These are phyloP conservation scores for Hemicentrotus pulcherrimus DNA, from an alignment of 35 echinoderm and acorn worm genomes.

Conservation along the genomic window DNA sequence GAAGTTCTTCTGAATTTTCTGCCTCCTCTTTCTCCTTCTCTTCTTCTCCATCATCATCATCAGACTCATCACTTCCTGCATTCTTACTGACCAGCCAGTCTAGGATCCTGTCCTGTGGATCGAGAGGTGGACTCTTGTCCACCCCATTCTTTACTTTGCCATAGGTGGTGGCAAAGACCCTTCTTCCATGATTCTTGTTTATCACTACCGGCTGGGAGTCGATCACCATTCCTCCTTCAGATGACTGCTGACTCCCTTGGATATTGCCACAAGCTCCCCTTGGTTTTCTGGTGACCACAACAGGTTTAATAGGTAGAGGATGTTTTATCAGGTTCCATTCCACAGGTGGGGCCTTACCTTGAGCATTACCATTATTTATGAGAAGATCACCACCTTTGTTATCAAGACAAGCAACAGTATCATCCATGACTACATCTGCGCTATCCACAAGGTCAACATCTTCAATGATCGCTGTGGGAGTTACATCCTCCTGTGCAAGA, in stretches of 20 bases:
- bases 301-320: not conserved
- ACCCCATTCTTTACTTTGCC: constrained; percentile 26
- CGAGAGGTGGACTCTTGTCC: constrained; percentile 26
- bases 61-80: constrained; percentile 39
- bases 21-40: not conserved
- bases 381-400: not conserved
- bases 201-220: constrained; percentile 53
- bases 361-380: not conserved
- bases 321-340: not conserved
- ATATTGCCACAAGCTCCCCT: not conserved
- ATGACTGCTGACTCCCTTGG: not conserved
- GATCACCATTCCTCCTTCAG: not conserved
- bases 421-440: not conserved
- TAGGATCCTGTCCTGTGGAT: constrained; percentile 38
- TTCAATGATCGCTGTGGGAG: not conserved
- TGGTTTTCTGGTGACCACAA: not conserved
- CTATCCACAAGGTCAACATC: not conserved
- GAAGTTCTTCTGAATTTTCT: not conserved
- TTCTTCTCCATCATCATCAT: constrained; percentile 36
- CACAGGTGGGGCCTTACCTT: not conserved
- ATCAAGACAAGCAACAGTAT: not conserved
- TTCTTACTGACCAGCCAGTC: constrained; percentile 51
- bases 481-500: not conserved
- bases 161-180: constrained; percentile 60
- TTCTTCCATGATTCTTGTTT: constrained; percentile 63